phyloP scores from a whole-genome alignment of 1,140 invertebrate genomes.

The Dinoponera quadriceps region DNA sequence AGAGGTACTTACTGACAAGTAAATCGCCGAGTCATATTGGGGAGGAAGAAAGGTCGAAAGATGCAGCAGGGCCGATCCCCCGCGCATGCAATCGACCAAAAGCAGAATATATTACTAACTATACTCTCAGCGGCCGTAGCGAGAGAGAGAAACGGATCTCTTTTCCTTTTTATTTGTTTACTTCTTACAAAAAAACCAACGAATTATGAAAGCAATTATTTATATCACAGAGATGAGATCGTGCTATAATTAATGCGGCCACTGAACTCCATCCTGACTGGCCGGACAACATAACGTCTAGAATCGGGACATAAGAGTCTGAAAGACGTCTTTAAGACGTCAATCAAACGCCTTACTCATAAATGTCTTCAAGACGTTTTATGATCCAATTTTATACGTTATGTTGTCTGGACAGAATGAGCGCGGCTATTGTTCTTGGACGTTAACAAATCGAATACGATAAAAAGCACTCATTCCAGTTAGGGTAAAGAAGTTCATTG shows the following conservation, averaged over 20 bases:
- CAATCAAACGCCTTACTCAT: too few species aligned
- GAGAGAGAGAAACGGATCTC: background rate
- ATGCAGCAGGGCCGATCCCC: constrained; percentile 76
- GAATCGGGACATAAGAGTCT: too few species aligned
- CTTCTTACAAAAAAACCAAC: constrained; percentile 1
- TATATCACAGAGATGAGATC: constrained; percentile 8
- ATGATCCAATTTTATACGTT: too few species aligned
- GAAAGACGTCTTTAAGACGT: too few species aligned
- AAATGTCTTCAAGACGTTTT: too few species aligned
- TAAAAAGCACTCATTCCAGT: too few species aligned
- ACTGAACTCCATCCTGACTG: too few species aligned
- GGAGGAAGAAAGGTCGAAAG: constrained; percentile 76
- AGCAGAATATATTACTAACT: constrained; percentile 78
- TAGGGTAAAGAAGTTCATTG: too few species aligned
- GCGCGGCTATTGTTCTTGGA: too few species aligned
- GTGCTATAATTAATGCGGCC: background rate
- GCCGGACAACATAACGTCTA: too few species aligned
- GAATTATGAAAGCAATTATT: background rate
- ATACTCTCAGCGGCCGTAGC: constrained; percentile 24
- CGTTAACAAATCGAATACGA: too few species aligned
- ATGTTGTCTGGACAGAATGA: too few species aligned
- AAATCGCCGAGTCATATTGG: constrained; percentile 81
- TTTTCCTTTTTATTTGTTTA: constrained; percentile 1
- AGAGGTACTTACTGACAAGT: constrained; percentile 82
- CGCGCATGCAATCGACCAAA: constrained; percentile 78